These are phyloP conservation scores for Poeciliopsis infans DNA, from an alignment of 2,797 vertebrate species.

Conservation along the genomic window DNA sequence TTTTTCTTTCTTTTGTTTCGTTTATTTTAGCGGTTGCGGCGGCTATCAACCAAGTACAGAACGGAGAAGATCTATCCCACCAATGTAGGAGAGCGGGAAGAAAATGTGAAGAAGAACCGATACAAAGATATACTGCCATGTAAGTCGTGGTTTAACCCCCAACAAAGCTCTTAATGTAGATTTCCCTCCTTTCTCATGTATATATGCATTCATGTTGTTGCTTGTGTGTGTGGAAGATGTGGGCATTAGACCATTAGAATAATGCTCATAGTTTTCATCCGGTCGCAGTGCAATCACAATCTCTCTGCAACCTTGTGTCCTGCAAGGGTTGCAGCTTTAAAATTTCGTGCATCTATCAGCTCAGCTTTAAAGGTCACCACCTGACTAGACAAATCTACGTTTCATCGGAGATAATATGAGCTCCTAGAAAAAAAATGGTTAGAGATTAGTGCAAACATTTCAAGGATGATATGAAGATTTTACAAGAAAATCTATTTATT, in stretches of 20 bases:
- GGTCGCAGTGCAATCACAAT: background rate
- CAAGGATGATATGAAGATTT: background rate
- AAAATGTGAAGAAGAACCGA: conserved; percentile 99
- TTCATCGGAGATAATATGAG: background rate
- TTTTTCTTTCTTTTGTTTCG: background rate
- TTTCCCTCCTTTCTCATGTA: background rate
- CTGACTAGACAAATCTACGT: background rate
- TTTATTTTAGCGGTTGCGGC: conserved; percentile 87
- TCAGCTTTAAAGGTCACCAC: conserved; percentile 18
- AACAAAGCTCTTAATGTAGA: background rate
- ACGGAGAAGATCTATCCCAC: conserved; percentile 98
- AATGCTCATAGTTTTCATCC: background rate
- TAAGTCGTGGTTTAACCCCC: conserved; percentile 73
- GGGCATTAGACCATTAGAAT: background rate
- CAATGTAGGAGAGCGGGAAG: conserved; percentile 93
- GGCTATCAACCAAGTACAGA: conserved; percentile 97
- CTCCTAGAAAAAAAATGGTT: background rate
- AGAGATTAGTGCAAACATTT: background rate
- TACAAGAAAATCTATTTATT: background rate
- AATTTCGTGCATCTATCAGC: background rate
- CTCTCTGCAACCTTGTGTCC: conserved; percentile 7
- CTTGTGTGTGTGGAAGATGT: background rate
- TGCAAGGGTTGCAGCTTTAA: conserved; percentile 20
- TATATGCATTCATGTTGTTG: background rate
- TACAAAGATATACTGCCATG: conserved; percentile 99